These are phyloP conservation scores for Macrophya annulata DNA, from an alignment of 2,888 invertebrate species.

Conservation along the genomic window DNA sequence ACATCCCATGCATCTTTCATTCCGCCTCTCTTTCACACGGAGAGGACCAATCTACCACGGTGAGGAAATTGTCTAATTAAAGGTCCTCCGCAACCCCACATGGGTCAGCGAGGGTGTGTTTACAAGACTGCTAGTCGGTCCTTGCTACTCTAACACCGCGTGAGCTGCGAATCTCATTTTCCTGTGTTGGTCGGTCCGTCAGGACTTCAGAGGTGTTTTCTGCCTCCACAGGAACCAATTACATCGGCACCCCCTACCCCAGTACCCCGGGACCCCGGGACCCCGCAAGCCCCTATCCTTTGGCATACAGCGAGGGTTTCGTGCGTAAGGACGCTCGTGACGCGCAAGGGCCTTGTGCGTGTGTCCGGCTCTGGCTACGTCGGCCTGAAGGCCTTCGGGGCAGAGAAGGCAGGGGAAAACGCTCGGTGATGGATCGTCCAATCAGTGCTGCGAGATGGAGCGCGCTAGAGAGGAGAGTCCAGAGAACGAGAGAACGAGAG, in stretches of 20 bases:
- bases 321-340: slow-evolving; percentile 55
- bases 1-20: neutral
- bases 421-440: slow-evolving; percentile 83
- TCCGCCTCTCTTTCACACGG: neutral
- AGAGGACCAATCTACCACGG: slow-evolving; percentile 14
- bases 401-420: slow-evolving; percentile 65
- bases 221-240: slow-evolving; percentile 81
- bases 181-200: slow-evolving; percentile 62
- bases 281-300: slow-evolving; percentile 68
- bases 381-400: slow-evolving; percentile 43
- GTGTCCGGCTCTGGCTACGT: slow-evolving; percentile 63
- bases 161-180: slow-evolving; percentile 59
- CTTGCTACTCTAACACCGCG: slow-evolving; percentile 23
- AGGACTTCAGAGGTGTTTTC: slow-evolving; percentile 68
- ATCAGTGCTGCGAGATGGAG: slow-evolving; percentile 81
- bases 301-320: slow-evolving; percentile 61
- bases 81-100: slow-evolving; percentile 16
- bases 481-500: slow-evolving; percentile 66
- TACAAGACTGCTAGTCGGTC: slow-evolving; percentile 55
- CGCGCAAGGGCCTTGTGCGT: slow-evolving; percentile 60
- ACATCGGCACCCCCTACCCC: slow-evolving; percentile 73
- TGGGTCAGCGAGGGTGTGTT: slow-evolving; percentile 58
- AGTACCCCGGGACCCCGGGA: slow-evolving; percentile 58
- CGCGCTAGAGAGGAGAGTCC: slow-evolving; percentile 68
- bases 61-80: slow-evolving; percentile 39